Base-by-base conservation (phyloP, 2,888 invertebrate species). In the Lithophane socia region DNA sequence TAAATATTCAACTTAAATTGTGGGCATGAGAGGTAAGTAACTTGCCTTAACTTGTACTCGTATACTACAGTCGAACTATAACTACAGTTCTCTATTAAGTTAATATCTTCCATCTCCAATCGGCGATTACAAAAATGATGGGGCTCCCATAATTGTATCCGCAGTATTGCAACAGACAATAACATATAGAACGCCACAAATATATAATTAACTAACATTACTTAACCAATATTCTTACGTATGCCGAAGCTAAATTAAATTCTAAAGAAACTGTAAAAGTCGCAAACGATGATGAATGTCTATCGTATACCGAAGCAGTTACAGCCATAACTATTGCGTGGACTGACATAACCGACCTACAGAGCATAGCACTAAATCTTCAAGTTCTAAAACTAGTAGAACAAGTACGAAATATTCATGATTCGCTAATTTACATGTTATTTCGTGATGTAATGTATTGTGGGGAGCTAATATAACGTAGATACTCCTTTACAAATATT, bases 381-480 rank as follows among this genome's bases (percentile, higher is more conserved):
- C 79, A 60, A 58, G 68, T 79, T 79, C 61, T 49, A 54, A n/a
- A 83, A 77, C 83, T 70, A 70, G 84, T 73, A 4, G 37, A 68
- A 79, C 84, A 24, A n/a, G 80, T 58, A 73, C 18, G 2, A 60
- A 54, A 79, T 80, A 71, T 82, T 64, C 84, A 84, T 73, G 65
- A 72, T 84, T 72, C 49, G 44, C 52, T 49, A 52, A 82, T 84
- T 84, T 69, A 68, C 84, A 82, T 82, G 65, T 29, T 75, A 52
- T 8, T 49, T 44, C 47, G 24, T 79, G 63, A 80, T 65, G 37
- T 70, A 79, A 82, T 61, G 44, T 54, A 63, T 61, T 70, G 66
- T 70, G 16, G 29, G 47, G 42, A 65, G 24, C 52, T 63, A 29
- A 64, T 67, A 4, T 24, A 60, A 65, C 37, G 37, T 24, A 54